Percentiles rank a stretch among this genome's conserved stretches.
Conservation (phyloP, 2,113 vertebrate species). For the Mormoops blainvillei region DNA sequence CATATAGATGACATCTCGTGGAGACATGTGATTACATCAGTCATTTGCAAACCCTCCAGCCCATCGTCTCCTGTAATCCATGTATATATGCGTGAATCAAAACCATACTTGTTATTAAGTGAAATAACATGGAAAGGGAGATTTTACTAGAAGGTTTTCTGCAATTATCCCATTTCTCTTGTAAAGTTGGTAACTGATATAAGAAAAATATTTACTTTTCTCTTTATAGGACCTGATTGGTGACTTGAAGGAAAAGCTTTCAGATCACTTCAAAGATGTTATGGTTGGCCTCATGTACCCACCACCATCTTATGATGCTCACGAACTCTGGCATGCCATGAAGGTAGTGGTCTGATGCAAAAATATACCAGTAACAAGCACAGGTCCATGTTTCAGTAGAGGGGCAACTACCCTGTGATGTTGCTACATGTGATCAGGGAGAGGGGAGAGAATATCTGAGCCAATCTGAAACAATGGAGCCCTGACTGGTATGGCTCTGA, state of each 20-base stretch:
- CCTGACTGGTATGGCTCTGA: too few species aligned
- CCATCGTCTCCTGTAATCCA: not conserved
- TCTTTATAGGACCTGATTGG: constrained; percentile 77
- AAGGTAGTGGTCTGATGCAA: constrained; percentile 76
- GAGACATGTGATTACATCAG: not conserved
- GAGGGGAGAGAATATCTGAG: not conserved
- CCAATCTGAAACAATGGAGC: not conserved
- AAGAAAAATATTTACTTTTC: not conserved
- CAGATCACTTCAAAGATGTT: constrained; percentile 84
- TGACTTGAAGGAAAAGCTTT: constrained; percentile 82
- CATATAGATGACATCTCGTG: not conserved
- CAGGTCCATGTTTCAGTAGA: not conserved
- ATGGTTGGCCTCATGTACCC: constrained; percentile 85
- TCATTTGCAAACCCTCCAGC: not conserved
- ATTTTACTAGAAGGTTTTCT: not conserved
- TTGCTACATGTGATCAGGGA: rapidly evolving
- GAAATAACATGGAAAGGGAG: not conserved
- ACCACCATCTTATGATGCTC: constrained; percentile 81
- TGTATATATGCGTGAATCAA: not conserved
- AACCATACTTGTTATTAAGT: not conserved
- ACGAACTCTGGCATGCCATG: constrained; percentile 86
- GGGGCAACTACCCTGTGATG: not conserved
- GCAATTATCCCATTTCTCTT: not conserved
- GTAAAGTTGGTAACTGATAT: not conserved
- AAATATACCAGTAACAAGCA: not conserved